These are phyloP conservation scores for Ophion ventricosus DNA, from an alignment of 2,888 invertebrate species.

Conservation along the genomic window DNA sequence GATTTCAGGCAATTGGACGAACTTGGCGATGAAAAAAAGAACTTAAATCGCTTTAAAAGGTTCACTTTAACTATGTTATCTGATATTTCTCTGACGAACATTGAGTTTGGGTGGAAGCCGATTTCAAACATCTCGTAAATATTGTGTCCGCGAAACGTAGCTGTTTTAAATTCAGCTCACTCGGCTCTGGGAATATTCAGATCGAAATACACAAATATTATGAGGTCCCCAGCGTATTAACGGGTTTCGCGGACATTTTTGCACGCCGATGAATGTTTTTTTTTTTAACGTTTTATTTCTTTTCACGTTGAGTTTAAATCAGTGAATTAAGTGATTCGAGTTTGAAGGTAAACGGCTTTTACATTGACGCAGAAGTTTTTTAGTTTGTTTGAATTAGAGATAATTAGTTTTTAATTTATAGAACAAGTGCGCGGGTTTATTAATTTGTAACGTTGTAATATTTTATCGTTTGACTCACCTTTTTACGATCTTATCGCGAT, in stretches of 20 bases:
- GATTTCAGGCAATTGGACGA: no score
- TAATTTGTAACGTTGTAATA: neutral
- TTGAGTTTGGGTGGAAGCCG: neutral
- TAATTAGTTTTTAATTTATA: neutral
- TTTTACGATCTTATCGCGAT: neutral
- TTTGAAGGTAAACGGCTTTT: neutral
- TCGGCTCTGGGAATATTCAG: slow-evolving; percentile 4
- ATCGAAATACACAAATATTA: neutral
- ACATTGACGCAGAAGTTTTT: neutral
- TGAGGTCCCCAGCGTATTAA: neutral
- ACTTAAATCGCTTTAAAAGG: neutral
- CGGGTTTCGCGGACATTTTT: neutral
- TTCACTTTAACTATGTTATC: neutral
- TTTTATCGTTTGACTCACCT: slow-evolving; percentile 15
- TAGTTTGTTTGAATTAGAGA: neutral
- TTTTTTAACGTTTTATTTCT: neutral
- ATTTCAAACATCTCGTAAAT: slow-evolving; percentile 1
- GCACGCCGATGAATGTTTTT: neutral
- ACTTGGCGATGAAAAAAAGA: neutral
- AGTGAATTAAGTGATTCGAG: neutral
- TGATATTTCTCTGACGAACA: neutral
- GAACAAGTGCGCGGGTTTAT: neutral
- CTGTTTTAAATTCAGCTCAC: slow-evolving; percentile 28
- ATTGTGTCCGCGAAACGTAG: slow-evolving; percentile 6
- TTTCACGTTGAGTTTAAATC: neutral